Evolutionary conservation across 2,113 vertebrate genomes (phyloP), one percentile per base, ranked within the genome.

Genomic region (Rostratula benghalensis): DNA sequence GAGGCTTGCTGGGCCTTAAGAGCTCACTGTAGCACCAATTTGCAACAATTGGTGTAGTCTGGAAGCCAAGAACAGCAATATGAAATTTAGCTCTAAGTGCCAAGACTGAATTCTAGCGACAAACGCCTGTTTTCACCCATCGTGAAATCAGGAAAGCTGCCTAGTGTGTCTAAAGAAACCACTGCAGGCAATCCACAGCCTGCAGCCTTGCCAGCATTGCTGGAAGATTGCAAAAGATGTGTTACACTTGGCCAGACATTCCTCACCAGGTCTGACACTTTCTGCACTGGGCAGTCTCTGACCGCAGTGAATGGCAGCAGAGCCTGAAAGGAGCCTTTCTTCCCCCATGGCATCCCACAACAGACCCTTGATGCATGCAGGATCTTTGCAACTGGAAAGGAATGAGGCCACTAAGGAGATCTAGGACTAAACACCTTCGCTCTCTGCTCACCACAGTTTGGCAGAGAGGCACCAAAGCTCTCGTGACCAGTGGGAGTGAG

Each of bases 131-230:
- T 91, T 92, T 88, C 79, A 90, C 73, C 82, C 10, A 0, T 11
- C 89, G 27, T 84, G 82, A 96, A 95, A 95, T 89, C 81, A 94
- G 82, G 50, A 94, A 94, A 94, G 57, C 71, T 94, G 92, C 64
- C 75, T 94, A 95, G 83, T 89, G 35, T 77, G 50, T 78, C 87
- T 82, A 56, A 94, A 88, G 69, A 87, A 93, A 91, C 61, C 56
- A 90, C 23, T n/a, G n/a, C 51, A 48, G 56, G 41, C 39, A 2
- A n/a, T 37, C 35, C 37, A 54, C 86, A 90, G 82, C 19, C 56
- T 64, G 46, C 27, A 68, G 75, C 25, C 48, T 86, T 86, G 69
- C 77, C 85, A 93, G 31, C 0, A 0, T 27, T 0, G 0, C 1
- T 37, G 50, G 50, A 64, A 85, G 79, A 64, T 41, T 95, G 65